These are phyloP conservation scores for Leptoteleia sp. DNA, from an alignment of 1,140 invertebrate genomes.

Conservation along the genomic window DNA sequence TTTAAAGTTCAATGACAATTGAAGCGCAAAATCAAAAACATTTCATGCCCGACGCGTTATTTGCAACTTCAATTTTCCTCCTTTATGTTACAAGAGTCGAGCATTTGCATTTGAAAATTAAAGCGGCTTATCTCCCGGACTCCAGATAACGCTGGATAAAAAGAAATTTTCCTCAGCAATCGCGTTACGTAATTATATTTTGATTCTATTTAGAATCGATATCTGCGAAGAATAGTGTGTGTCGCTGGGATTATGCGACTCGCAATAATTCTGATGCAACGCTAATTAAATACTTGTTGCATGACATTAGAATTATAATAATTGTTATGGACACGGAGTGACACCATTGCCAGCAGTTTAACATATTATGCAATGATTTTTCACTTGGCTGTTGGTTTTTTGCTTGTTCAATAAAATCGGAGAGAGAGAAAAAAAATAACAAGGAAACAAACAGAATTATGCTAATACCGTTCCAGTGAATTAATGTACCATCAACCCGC, in stretches of 20 bases:
- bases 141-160: constrained; percentile 10
- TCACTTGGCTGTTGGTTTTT: no score
- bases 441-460: no score
- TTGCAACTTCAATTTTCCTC: not conserved
- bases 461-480: no score
- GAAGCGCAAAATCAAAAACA: not conserved
- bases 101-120: not conserved
- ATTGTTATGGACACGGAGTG: constrained; percentile 35
- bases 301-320: constrained; percentile 59
- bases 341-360: constrained; percentile 21
- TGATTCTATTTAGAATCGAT: constrained; percentile 46
- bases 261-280: constrained; percentile 55
- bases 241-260: constrained; percentile 24
- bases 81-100: not conserved
- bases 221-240: constrained; percentile 28
- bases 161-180: constrained; percentile 18
- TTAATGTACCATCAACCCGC: no score
- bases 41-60: not conserved
- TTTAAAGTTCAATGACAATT: constrained; percentile 39
- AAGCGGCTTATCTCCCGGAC: not conserved
- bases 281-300: constrained; percentile 64
- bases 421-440: no score
- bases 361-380: constrained; percentile 11
- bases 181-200: constrained; percentile 54
- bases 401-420: no score